These are phyloP conservation scores for Drosophila quadrilineata DNA, from an alignment of 1,140 invertebrate genomes.

Conservation along the genomic window DNA sequence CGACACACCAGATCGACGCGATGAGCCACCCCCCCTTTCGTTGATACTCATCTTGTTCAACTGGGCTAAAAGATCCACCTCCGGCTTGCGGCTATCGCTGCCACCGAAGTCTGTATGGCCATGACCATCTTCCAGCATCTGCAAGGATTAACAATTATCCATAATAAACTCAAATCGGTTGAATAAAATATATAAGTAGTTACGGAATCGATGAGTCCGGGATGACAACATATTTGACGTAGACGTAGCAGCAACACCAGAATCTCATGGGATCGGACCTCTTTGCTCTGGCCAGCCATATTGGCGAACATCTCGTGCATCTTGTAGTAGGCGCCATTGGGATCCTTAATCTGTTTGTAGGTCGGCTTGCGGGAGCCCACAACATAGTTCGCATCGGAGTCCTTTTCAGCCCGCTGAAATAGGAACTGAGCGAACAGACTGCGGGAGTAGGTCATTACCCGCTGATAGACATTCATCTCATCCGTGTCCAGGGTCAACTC, in stretches of 20 bases:
- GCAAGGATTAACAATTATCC: neutral
- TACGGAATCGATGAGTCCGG: conserved; percentile 86
- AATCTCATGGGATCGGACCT: conserved; percentile 88
- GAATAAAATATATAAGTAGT: neutral
- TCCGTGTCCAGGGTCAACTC: conserved; percentile 85
- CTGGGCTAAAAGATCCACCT: conserved; percentile 85
- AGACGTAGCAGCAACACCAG: conserved; percentile 90
- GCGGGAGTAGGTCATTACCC: conserved; percentile 87
- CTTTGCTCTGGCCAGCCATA: conserved; percentile 83
- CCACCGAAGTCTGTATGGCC: conserved; percentile 81
- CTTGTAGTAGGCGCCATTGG: conserved; percentile 82
- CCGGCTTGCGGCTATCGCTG: conserved; percentile 71
- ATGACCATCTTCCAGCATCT: conserved; percentile 83
- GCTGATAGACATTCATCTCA: conserved; percentile 90
- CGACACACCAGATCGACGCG: neutral
- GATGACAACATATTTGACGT: conserved; percentile 94
- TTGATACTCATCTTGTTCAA: conserved; percentile 84
- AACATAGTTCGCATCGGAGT: conserved; percentile 77
- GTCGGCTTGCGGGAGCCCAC: conserved; percentile 53
- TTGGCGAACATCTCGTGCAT: conserved; percentile 84
- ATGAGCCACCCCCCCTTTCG: conserved; percentile 58
- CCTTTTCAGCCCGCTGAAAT: conserved; percentile 87
- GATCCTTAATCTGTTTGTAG: conserved; percentile 72
- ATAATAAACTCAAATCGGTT: neutral
- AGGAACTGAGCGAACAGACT: conserved; percentile 89